phyloP scores from a whole-genome alignment of 2,797 vertebrate species.

The Acanthiza pusilla region DNA sequence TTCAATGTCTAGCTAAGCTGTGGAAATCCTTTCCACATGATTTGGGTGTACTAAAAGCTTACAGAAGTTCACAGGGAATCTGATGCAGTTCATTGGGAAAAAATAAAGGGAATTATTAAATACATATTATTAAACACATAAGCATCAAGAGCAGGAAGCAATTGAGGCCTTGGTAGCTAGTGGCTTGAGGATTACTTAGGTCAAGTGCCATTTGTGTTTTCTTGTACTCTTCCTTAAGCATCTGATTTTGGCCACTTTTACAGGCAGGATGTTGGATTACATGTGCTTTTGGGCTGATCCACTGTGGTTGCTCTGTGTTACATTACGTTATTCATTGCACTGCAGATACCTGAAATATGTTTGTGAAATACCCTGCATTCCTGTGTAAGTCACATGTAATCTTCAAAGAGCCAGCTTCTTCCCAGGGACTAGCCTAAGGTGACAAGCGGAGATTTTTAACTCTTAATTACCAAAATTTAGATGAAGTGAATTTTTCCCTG shows the following conservation, averaged over 20 bases:
- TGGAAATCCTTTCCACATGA: not conserved
- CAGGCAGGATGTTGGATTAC: not conserved
- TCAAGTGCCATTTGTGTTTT: not conserved
- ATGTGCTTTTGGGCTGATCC: not conserved
- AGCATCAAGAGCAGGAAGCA: not conserved
- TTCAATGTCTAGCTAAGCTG: not conserved
- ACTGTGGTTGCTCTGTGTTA: not conserved
- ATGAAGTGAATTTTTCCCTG: not conserved
- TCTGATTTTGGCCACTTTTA: not conserved
- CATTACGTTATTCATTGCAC: not conserved
- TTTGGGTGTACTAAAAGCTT: not conserved
- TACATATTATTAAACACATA: not conserved
- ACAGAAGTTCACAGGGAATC: not conserved
- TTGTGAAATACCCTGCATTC: not conserved
- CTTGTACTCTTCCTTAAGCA: not conserved
- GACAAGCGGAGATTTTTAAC: not conserved
- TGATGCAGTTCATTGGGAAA: not conserved
- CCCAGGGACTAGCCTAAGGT: not conserved
- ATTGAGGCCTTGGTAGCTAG: not conserved
- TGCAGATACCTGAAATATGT: not conserved
- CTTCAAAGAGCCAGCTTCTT: not conserved
- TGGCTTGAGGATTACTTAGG: not conserved
- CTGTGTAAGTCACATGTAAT: not conserved
- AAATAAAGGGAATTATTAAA: not conserved
- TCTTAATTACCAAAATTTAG: not conserved